Evolutionary conservation across 2,888 invertebrate genomes (phyloP).

Genomic region (Pollenia angustigena): DNA sequence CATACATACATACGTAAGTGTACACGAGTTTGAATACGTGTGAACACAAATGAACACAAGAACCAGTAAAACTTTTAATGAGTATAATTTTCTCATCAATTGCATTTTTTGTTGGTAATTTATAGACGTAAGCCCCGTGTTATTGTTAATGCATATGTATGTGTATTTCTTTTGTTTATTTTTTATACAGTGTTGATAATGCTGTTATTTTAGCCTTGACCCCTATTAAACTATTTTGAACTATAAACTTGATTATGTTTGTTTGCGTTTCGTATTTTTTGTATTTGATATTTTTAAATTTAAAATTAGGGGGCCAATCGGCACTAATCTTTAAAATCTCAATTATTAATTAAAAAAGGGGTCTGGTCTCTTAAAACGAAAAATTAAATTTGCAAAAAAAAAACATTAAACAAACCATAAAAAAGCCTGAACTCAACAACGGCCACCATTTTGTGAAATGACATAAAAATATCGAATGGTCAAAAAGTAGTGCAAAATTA

Average conservation of each 20-base stretch:
- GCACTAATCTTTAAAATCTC: too few species aligned
- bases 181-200: conserved; percentile 6
- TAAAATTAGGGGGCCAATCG: background rate
- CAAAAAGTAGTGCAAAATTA: too few species aligned
- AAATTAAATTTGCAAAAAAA: too few species aligned
- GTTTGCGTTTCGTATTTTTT: conserved; percentile 10
- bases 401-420: too few species aligned
- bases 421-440: too few species aligned
- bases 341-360: too few species aligned
- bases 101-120: conserved; percentile 5
- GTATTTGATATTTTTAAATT: background rate
- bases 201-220: conserved; percentile 36
- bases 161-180: background rate
- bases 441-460: too few species aligned
- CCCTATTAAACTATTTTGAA: conserved; percentile 11
- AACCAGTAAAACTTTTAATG: conserved; percentile 3
- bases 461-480: too few species aligned
- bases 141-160: background rate
- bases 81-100: conserved; percentile 29
- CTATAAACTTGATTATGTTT: background rate
- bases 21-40: background rate
- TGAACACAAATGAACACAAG: background rate
- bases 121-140: background rate
- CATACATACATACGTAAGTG: background rate
- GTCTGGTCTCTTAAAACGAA: too few species aligned